A percentile compares a stretch with the other conserved stretches of the same genome.
Conservation (phyloP, 2,797 vertebrate species). For the Caiman crocodilus region DNA sequence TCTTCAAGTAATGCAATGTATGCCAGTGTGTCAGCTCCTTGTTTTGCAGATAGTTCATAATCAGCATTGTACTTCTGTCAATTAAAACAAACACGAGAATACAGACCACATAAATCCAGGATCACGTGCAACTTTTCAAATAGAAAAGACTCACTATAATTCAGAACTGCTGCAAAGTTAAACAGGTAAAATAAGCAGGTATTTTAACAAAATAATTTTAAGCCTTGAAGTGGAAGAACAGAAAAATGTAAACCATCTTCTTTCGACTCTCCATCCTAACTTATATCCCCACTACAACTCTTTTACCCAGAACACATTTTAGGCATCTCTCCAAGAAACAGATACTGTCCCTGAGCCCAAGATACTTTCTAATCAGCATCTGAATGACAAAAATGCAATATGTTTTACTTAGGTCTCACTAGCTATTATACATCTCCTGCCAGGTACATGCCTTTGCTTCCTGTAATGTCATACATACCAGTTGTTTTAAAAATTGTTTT, state of each 20-base stretch:
- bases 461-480: background rate
- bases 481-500: background rate
- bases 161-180: conserved; percentile 7
- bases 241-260: background rate
- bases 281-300: background rate
- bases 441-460: background rate
- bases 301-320: background rate
- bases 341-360: too few species aligned
- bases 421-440: background rate
- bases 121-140: conserved; percentile 3
- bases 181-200: conserved; percentile 1
- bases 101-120: background rate
- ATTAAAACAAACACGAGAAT: conserved; percentile 21
- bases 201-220: background rate
- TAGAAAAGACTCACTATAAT: background rate
- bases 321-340: too few species aligned
- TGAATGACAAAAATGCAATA: background rate
- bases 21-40: conserved; percentile 97
- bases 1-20: conserved; percentile 96
- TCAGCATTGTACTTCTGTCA: conserved; percentile 94
- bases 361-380: background rate
- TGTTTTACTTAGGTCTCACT: background rate
- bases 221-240: background rate
- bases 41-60: conserved; percentile 92
- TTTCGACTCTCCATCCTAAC: background rate